phyloP scores from a whole-genome alignment of 2,888 invertebrate species.

The Tolmerus cingulatus region DNA sequence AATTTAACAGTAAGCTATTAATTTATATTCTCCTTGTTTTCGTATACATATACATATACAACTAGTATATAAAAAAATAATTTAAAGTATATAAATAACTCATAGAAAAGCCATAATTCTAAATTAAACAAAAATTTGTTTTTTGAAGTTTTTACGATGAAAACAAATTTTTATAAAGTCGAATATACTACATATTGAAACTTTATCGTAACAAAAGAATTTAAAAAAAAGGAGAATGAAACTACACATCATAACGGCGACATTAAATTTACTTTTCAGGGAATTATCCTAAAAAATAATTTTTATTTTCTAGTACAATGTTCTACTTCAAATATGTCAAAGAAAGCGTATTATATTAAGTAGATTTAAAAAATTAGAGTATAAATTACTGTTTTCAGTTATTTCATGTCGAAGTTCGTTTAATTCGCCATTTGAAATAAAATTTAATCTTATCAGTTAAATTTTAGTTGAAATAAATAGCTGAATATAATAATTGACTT shows the following conservation, averaged over 20 bases:
- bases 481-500: slow-evolving; percentile 23
- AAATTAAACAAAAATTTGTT: slow-evolving; percentile 51
- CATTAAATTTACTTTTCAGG: slow-evolving; percentile 3
- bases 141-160: slow-evolving; percentile 50
- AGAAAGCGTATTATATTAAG: neutral
- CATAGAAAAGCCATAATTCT: slow-evolving; percentile 53
- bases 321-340: neutral
- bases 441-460: neutral
- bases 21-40: neutral
- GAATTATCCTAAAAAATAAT: neutral
- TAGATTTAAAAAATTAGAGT: neutral
- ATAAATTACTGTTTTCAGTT: neutral
- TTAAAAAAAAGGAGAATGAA: neutral
- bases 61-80: slow-evolving; percentile 39
- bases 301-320: neutral
- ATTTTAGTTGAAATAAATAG: neutral
- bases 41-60: slow-evolving; percentile 47
- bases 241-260: neutral
- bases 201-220: slow-evolving; percentile 27
- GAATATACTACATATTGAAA: slow-evolving; percentile 43
- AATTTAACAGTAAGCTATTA: slow-evolving; percentile 17
- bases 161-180: slow-evolving; percentile 43
- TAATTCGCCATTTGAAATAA: neutral
- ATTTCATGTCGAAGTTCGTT: neutral
- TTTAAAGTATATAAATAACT: slow-evolving; percentile 36